A percentile compares a stretch with the other conserved stretches of the same genome.
Conservation (phyloP, 2,888 invertebrate genomes). For the Actias luna region DNA sequence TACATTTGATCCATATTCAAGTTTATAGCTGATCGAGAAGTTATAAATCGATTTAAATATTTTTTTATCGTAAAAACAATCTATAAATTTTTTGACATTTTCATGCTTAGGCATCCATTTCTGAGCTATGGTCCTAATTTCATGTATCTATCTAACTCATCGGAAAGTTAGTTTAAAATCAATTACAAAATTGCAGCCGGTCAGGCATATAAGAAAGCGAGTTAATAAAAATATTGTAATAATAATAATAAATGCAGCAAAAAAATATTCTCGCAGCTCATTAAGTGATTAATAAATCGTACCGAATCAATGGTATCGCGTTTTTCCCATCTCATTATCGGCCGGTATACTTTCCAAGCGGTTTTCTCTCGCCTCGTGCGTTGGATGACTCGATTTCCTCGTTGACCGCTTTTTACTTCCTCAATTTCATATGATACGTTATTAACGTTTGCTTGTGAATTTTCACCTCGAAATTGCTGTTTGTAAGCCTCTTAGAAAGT, state of each 20-base stretch:
- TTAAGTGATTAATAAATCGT: constrained; percentile 1
- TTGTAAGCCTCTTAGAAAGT: background rate
- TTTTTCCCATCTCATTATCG: constrained; percentile 8
- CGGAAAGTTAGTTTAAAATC: too few relatives aligned
- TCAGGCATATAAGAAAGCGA: too few relatives aligned
- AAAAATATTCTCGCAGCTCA: background rate
- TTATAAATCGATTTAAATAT: too few relatives aligned
- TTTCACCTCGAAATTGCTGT: constrained; percentile 12
- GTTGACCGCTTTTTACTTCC: constrained; percentile 10
- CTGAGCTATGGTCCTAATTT: too few relatives aligned
- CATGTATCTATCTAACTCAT: too few relatives aligned
- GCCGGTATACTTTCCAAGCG: background rate
- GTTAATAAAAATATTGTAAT: too few relatives aligned
- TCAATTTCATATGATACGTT: constrained; percentile 4
- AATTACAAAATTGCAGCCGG: too few relatives aligned
- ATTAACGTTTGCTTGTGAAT: constrained; percentile 17
- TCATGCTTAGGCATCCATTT: too few relatives aligned
- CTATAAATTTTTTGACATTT: too few relatives aligned
- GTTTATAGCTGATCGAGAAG: too few relatives aligned
- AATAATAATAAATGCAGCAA: background rate
- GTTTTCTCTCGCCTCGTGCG: constrained; percentile 8
- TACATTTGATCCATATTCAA: too few relatives aligned
- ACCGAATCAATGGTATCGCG: background rate
- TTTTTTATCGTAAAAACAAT: too few relatives aligned
- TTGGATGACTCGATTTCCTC: constrained; percentile 1